Evolutionary conservation across 2,113 vertebrate genomes (phyloP), one percentile per base, ranked within the genome.

Genomic region (Aegithalos caudatus): DNA sequence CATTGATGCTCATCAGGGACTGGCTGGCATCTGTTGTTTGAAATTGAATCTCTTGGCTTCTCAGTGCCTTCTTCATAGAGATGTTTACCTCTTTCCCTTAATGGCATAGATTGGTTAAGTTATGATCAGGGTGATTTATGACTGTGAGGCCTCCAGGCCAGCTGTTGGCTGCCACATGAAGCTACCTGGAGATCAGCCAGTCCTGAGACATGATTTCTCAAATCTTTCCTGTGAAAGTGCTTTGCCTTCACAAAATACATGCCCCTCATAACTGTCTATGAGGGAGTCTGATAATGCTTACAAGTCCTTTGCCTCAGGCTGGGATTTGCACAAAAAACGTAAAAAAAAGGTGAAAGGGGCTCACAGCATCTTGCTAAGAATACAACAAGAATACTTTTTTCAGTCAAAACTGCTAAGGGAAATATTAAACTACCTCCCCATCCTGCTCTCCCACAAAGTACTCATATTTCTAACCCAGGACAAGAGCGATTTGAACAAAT

Each of bases 201-300:
- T 71, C 47, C 31, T 2, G 1, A 90, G 22, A 27, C 22, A 45
- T 4, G 29, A 64, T 45, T 76, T 90, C 20, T 67, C 20, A 58
- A 79, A 79, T 18, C 15, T 31, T 45, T 74, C 17, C 51, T 51
- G 10, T 10, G n/a, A 82, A 0, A 1, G 18, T 51, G 50, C n/a
- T 81, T 37, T 57, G 35, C 38, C 58, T 86, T 18, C 42, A 70
- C 5, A 4, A 65, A 80, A 87, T 5, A 67, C 29, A 42, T 0
- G 0, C 31, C 9, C 27, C 21, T 44, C 22, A 22, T 14, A 74
- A 38, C 18, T 48, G 24, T 33, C 72, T n/a, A 0, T 31, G 29
- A 44, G 2, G 23, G n/a, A 25, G 14, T 27, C 45, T 56, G 48
- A 51, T 45, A 60, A 40, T 19, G 24, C 31, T 57, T 47, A 33